Conservation (phyloP, 2,113 vertebrate species). For the Cepphus grylle region DNA sequence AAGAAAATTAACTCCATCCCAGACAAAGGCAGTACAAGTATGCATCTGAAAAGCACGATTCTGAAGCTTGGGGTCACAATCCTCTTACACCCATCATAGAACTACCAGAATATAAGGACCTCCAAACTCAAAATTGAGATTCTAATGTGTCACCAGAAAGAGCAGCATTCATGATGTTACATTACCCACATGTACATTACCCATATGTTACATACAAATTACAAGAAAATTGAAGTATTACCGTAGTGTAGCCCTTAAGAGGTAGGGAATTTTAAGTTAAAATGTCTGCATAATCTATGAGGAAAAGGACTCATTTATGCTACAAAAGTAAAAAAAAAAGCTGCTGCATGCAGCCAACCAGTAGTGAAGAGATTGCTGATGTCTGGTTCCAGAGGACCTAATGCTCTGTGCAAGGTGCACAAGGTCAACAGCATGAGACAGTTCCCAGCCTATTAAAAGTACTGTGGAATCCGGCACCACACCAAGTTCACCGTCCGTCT, state of each 20-base stretch:
- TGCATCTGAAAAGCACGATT: background rate
- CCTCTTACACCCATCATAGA: background rate
- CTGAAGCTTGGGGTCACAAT: background rate
- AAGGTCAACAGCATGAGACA: background rate
- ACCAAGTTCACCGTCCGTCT: background rate
- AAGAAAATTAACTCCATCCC: background rate
- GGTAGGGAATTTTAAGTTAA: background rate
- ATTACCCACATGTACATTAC: background rate
- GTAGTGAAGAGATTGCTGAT: background rate
- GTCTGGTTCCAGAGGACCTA: background rate
- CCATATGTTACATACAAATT: background rate
- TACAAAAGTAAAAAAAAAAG: background rate
- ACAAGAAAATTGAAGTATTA: background rate
- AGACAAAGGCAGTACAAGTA: background rate
- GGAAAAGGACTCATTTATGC: background rate
- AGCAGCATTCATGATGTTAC: background rate
- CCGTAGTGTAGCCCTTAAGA: background rate
- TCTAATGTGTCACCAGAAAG: background rate
- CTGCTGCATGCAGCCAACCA: background rate
- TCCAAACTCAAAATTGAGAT: background rate
- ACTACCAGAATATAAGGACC: background rate
- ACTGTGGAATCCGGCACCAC: background rate
- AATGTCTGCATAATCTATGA: accelerated
- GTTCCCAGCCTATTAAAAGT: background rate
- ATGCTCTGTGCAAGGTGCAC: background rate